Base-by-base conservation (phyloP, 2,888 invertebrate species). In the Sinohyriopsis cumingii region DNA sequence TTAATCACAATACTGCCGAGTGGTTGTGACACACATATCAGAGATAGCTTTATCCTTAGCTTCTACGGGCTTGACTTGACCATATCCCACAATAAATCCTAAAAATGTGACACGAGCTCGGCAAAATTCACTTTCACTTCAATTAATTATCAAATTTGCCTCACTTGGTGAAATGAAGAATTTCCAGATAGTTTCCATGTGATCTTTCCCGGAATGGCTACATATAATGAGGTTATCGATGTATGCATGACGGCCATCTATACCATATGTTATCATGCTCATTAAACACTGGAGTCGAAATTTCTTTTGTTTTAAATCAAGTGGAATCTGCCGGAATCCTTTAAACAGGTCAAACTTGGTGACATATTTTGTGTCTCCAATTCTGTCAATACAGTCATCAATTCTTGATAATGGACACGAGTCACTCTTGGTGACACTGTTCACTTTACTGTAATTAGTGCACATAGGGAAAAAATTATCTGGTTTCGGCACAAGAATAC, bases 341-440 rank as follows among this genome's bases (percentile, higher is more conserved):
- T 45, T 79, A 15, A 81, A 54, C 56, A 80, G 53, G 63, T 79
- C 73, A 71, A 65, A 72, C 56, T 81, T 78, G 15, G 45, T 79
- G 24, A 82, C 66, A 67, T 57, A 81, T 55, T 66, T 69, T 5
- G 76, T 68, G 45, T 71, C 54, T 15, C 79, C 75, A 25, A 82
- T 57, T 56, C 63, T 70, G 55, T 81, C 78, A 55, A 81, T 81
- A 55, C 75, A 77, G 57, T 75, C 78, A 59, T 79, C 80, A 1
- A 77, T 69, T 22, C 76, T 54, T 15, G 79, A 71, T 1, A 79
- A 72, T 3, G 77, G 81, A 55, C 61, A 77, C 19, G 63, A 64
- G 56, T 82, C 78, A 1, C 71, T 54, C 67, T 80, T 79, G 15
- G 72, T 78, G 7, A 81, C 54, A 18, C 45, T 20, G 63, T 81